These are phyloP conservation scores for Thymelicus lineola DNA, from an alignment of 2,888 invertebrate genomes.

Conservation along the genomic window DNA sequence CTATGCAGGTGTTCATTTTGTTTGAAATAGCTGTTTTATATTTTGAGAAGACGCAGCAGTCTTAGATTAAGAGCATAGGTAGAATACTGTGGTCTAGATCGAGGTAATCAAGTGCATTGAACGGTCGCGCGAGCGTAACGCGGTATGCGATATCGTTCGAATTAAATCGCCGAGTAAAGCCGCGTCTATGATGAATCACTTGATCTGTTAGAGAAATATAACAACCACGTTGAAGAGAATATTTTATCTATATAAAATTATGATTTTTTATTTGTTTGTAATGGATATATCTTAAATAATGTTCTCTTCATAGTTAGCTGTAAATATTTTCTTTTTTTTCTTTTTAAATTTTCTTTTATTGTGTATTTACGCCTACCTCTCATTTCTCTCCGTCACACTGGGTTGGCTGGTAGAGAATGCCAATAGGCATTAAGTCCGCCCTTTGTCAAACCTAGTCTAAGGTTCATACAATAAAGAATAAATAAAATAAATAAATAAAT, in stretches of 20 bases:
- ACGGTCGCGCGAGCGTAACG: slow-evolving; percentile 34
- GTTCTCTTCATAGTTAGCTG: too few species aligned
- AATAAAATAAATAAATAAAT: too few species aligned
- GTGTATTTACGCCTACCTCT: too few species aligned
- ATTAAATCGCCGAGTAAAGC: slow-evolving; percentile 41
- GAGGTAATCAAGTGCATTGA: slow-evolving; percentile 42
- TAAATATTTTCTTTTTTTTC: too few species aligned
- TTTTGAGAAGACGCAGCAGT: not conserved
- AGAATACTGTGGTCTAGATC: slow-evolving; percentile 38
- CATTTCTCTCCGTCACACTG: too few species aligned
- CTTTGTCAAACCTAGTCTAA: too few species aligned
- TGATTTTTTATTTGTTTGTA: too few species aligned
- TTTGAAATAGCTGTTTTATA: slow-evolving; percentile 10
- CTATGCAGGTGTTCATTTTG: slow-evolving; percentile 26
- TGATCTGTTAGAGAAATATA: not conserved
- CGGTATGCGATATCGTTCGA: slow-evolving; percentile 40
- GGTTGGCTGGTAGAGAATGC: too few species aligned
- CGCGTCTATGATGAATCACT: slow-evolving; percentile 15
- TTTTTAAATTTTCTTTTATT: too few species aligned
- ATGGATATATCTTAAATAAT: too few species aligned
- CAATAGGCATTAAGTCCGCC: too few species aligned
- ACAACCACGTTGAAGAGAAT: not conserved
- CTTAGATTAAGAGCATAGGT: slow-evolving; percentile 17
- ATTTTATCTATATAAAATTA: not conserved
- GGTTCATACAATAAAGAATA: too few species aligned